These are phyloP conservation scores for Stratiomys singularior DNA, from an alignment of 2,888 invertebrate genomes.

Conservation along the genomic window DNA sequence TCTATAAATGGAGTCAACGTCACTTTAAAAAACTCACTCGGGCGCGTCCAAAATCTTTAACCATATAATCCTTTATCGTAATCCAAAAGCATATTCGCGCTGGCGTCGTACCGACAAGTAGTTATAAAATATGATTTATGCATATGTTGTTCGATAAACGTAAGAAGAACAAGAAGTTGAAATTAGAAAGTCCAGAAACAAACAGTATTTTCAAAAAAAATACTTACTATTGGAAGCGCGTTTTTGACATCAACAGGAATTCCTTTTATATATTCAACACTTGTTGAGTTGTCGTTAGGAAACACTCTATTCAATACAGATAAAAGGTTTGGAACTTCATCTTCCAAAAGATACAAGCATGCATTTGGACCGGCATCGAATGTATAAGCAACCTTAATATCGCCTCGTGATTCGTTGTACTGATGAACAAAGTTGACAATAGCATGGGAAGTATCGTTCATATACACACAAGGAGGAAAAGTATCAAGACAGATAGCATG, in stretches of 20 bases:
- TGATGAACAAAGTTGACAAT: slow-evolving; percentile 84
- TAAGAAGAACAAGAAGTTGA: too few relatives aligned
- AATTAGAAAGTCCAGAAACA: too few relatives aligned
- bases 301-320: slow-evolving; percentile 77
- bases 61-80: too few relatives aligned
- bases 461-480: slow-evolving; percentile 91
- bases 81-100: too few relatives aligned
- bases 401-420: slow-evolving; percentile 78
- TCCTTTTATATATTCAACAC: slow-evolving; percentile 70
- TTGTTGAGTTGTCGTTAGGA: slow-evolving; percentile 68
- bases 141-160: too few relatives aligned
- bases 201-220: too few relatives aligned
- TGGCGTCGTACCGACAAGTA: too few relatives aligned
- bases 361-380: slow-evolving; percentile 99
- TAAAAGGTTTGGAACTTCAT: slow-evolving; percentile 77
- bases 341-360: slow-evolving; percentile 83
- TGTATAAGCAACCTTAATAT: slow-evolving; percentile 87
- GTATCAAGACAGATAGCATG: slow-evolving; percentile 95
- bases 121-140: too few relatives aligned
- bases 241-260: slow-evolving; percentile 62
- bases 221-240: slow-evolving; percentile 12
- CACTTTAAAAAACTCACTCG: too few relatives aligned
- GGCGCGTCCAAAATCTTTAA: too few relatives aligned
- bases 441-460: slow-evolving; percentile 87
- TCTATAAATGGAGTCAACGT: too few relatives aligned